Evolutionary conservation across 2,797 vertebrate genomes (phyloP), one percentile per base, ranked within the genome.

Genomic region (Dendrocincla fuliginosa): DNA sequence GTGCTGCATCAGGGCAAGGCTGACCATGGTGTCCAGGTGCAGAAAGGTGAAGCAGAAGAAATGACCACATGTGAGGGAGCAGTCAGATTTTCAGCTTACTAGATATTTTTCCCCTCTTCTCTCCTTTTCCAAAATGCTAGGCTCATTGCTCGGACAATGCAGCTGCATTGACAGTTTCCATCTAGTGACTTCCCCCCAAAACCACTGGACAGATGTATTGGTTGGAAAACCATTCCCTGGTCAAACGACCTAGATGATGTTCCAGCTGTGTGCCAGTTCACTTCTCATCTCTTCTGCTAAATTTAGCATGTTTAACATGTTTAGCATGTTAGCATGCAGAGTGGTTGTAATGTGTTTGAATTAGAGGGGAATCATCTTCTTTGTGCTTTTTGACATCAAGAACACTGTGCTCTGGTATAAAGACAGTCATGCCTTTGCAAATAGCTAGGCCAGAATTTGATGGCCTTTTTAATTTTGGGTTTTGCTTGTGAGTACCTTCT

Each of bases 261-360:
- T 93, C 77, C 91, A 91, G 85, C 76, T 95, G 90, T 2, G 2
- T 75, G 59, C 61, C 61, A 55, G 85, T 59, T 86, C 73, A 47
- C 47, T 59, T 91, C 83, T 84, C 46, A 41, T 75, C 65, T 55
- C 59, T 95, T 94, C 83, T 95, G 90, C 88, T 82, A 90, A 88
- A 65, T 91, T 91, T 12, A 46, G 44, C 44, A 22, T 46, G 44
- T 46, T 46, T 46, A 46, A 46, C 20, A 46, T 22, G 44, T 46
- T 46, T 46, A 46, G 44, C 20, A 46, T 46, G 44, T 46, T 46
- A 46, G 47, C 32, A 37, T 39, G 50, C 74, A 63, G 86, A 63
- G 77, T 42, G 6, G 5, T 50, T 60, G 59, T 53, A 84, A 55
- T 70, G 82, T 57, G 11, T 91, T 91, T 82, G 55, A 93, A 82